Evolutionary conservation across 2,797 vertebrate species (phyloP).

Genomic region (Ptychadena robeensis): DNA sequence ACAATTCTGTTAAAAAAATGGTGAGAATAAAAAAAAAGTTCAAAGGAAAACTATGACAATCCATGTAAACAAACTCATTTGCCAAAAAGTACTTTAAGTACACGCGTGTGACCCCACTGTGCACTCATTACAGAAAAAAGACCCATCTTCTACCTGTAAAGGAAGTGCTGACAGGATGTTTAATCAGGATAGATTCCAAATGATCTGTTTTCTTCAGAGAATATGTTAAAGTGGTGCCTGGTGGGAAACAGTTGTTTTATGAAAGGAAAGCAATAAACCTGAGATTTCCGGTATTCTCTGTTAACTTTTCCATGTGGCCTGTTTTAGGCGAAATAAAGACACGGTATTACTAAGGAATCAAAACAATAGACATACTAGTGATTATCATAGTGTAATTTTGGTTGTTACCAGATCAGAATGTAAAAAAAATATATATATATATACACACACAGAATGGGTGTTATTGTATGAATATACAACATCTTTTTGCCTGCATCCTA

Average conservation of each 20-base stretch:
- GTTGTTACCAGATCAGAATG: too few relatives aligned
- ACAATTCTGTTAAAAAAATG: not conserved
- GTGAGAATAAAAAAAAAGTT: not conserved
- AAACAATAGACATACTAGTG: not conserved
- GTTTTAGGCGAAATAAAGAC: constrained; percentile 63
- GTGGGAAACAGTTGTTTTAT: constrained; percentile 46
- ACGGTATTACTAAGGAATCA: not conserved
- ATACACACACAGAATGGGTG: too few relatives aligned
- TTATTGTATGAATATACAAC: too few relatives aligned
- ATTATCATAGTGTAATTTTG: too few relatives aligned
- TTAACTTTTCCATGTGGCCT: constrained; percentile 76
- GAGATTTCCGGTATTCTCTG: constrained; percentile 63
- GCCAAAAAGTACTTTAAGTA: constrained; percentile 62
- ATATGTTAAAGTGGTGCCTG: not conserved
- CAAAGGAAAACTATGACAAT: not conserved
- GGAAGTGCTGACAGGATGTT: constrained; percentile 82
- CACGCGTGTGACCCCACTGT: constrained; percentile 75
- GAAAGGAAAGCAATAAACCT: constrained; percentile 54
- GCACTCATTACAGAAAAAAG: constrained; percentile 68
- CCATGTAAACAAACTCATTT: not conserved
- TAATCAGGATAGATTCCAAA: constrained; percentile 78
- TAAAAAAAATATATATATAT: too few relatives aligned
- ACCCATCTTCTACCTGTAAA: constrained; percentile 77
- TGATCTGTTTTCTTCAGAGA: constrained; percentile 54
- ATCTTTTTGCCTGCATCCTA: too few relatives aligned